Evolutionary conservation across 2,797 vertebrate species (phyloP), one percentile per base, ranked within the genome.

Genomic region (Bucorvus abyssinicus): DNA sequence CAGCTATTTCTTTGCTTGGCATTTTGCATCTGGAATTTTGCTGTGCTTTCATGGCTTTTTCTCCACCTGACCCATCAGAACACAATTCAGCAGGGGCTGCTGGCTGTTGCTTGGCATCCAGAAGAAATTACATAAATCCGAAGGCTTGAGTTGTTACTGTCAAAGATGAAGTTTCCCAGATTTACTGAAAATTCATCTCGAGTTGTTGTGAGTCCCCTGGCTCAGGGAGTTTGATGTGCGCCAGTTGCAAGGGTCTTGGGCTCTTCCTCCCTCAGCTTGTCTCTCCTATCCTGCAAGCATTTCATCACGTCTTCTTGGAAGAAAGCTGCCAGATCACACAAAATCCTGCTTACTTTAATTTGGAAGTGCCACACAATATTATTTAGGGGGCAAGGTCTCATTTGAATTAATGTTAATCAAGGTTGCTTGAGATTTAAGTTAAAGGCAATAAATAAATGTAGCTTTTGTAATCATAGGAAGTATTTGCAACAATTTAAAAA

Each of bases 141-240:
- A 76, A 65, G 44, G 69, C 50, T 73, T 74, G 56, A 14, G 29
- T 67, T 76, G 22, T 80, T 89, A 19, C 56, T 82, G 65, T 59
- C 52, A 83, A 36, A 65, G 70, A 26, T 24, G 21, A 56, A 65
- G 40, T 61, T 81, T 60, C 15, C 42, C 30, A 32, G 70, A n/a
- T 63, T 79, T 86, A 59, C 55, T 36, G 67, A 71, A 83, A 90
- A 61, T 79, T 73, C 38, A 29, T 64, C 59, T 75, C 1, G 1
- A 59, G 53, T 38, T 0, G 0, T 19, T 30, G 10, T 0, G 4
- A 73, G 47, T 38, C n/a, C 40, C 52, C 45, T 26, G 20, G 60
- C 27, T 17, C 57, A 15, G n/a, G 40, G 40, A 84, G 42, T 36
- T 85, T 55, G 63, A 40, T 1, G 0, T 78, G 36, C 15, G 2